A percentile compares a stretch with the other conserved stretches of the same genome.
phyloP scores from a whole-genome alignment of 2,113 vertebrate species.

The Antechinus stuartii region DNA sequence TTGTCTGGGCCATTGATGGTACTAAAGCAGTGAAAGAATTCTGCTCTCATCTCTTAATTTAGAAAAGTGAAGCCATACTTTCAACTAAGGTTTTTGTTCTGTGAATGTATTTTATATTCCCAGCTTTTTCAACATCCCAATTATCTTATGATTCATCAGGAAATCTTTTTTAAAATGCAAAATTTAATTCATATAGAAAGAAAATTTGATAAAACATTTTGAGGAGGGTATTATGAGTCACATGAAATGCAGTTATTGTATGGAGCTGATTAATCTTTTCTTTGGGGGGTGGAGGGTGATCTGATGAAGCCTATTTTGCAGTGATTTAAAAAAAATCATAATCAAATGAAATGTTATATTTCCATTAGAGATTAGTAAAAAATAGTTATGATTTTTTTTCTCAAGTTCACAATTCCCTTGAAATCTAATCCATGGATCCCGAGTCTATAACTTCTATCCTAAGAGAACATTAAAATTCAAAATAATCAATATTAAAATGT shows the following conservation, averaged over 20 bases:
- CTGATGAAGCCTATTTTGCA: neutral
- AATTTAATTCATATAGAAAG: neutral
- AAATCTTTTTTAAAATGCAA: neutral
- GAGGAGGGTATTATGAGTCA: neutral
- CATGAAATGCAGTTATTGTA: neutral
- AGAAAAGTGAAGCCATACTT: neutral
- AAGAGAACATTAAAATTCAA: neutral
- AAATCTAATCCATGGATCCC: neutral
- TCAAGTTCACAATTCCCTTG: neutral
- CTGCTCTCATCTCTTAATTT: neutral
- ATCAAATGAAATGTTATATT: neutral
- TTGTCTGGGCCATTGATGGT: neutral
- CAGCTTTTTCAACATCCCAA: neutral
- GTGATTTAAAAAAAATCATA: neutral
- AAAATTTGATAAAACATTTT: neutral
- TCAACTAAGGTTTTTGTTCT: constrained; percentile 18
- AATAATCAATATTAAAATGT: neutral
- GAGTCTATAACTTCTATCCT: neutral
- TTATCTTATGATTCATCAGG: neutral
- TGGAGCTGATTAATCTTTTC: neutral
- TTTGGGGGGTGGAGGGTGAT: neutral
- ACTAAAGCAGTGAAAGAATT: neutral
- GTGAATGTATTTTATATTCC: neutral
- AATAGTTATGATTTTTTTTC: neutral
- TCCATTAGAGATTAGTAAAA: neutral